These are phyloP conservation scores for Cephalopholis sonnerati DNA, from an alignment of 2,113 vertebrate genomes.

Conservation along the genomic window DNA sequence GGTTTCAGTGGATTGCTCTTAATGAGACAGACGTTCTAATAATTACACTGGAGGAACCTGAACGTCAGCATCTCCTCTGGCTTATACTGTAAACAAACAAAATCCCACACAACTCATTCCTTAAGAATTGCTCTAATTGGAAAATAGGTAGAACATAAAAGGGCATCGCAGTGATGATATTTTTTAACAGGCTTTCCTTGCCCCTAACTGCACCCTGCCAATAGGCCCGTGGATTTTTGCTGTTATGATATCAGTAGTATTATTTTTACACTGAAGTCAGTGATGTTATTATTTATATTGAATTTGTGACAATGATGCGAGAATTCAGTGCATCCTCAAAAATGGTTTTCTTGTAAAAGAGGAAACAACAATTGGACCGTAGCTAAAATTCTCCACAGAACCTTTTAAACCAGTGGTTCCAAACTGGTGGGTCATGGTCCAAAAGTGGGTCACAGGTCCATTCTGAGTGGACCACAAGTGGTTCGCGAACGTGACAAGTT, in stretches of 20 bases:
- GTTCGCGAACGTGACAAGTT: no score
- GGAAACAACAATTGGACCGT: neutral
- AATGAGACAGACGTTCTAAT: conserved; percentile 50
- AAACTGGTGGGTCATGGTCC: no score
- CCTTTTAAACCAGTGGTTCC: no score
- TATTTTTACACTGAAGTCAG: neutral
- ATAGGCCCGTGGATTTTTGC: neutral
- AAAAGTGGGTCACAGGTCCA: no score
- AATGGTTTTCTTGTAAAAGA: neutral
- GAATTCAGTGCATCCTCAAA: neutral
- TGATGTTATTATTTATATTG: neutral
- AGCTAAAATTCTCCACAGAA: neutral
- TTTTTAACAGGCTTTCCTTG: neutral
- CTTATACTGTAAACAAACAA: neutral
- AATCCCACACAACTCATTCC: neutral
- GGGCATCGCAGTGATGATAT: neutral
- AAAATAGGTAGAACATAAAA: neutral
- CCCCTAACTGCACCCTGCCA: neutral
- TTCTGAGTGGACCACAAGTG: no score
- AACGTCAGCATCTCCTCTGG: neutral
- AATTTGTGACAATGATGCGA: neutral
- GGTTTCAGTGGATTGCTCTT: conserved; percentile 14
- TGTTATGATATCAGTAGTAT: neutral
- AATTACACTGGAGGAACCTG: conserved; percentile 21
- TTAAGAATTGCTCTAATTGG: conserved; percentile 13